These are phyloP conservation scores for Porites australiensis DNA, from an alignment of 64 coral and sea anemone genomes.

Conservation along the genomic window DNA sequence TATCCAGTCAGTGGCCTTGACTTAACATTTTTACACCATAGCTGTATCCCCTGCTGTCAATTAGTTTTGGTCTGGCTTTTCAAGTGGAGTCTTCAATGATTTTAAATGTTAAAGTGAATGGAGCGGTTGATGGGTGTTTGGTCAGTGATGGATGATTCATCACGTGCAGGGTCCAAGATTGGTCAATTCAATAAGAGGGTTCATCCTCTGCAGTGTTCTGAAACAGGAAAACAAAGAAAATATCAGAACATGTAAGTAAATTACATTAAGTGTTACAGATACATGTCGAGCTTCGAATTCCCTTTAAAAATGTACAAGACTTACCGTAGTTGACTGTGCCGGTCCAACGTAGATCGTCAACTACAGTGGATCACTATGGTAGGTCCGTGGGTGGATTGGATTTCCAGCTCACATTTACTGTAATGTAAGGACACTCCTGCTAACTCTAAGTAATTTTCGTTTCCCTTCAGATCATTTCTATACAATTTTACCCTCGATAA, in stretches of 20 bases:
- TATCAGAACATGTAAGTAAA: neutral
- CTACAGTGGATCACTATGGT: neutral
- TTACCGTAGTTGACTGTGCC: neutral
- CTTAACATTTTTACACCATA: constrained; percentile 27
- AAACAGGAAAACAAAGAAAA: constrained; percentile 4
- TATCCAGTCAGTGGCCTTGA: constrained; percentile 46
- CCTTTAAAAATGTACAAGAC: neutral
- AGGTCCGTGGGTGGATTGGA: neutral
- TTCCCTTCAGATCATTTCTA: too few relatives aligned
- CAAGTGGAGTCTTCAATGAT: constrained; percentile 15
- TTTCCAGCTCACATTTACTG: too few relatives aligned
- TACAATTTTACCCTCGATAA: too few relatives aligned
- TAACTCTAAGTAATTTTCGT: too few relatives aligned
- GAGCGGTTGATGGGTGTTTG: neutral
- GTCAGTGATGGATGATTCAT: neutral
- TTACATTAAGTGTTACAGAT: neutral
- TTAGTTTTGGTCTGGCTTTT: constrained; percentile 25
- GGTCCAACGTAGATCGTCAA: neutral
- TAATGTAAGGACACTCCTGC: too few relatives aligned
- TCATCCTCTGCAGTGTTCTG: neutral
- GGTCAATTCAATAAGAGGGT: constrained; percentile 6
- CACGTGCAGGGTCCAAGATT: neutral
- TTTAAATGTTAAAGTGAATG: neutral
- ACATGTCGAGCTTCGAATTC: neutral
- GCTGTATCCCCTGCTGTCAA: constrained; percentile 41